Percentiles rank a stretch among this genome's conserved stretches.
Evolutionary conservation across 2,113 vertebrate species (phyloP).

Genomic region (Tamias sibiricus): DNA sequence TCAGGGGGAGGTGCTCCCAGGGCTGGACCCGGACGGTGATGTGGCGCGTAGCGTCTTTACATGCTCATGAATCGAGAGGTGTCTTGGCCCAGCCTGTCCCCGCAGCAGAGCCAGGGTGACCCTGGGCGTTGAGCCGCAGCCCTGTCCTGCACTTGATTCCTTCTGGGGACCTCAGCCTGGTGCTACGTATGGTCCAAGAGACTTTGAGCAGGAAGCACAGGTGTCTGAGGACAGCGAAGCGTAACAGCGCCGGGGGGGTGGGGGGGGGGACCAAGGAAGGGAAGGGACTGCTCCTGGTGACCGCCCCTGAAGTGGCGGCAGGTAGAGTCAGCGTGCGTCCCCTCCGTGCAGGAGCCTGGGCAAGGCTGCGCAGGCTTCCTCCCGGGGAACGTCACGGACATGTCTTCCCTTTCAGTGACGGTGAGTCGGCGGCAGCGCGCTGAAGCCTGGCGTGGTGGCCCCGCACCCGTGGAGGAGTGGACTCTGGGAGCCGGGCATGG

Average conservation of each 20-base stretch:
- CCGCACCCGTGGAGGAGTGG: too few relatives aligned
- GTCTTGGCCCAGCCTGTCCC: neutral
- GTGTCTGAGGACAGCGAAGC: neutral
- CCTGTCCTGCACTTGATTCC: neutral
- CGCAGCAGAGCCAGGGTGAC: neutral
- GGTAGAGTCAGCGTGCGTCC: too few relatives aligned
- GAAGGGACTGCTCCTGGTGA: too few relatives aligned
- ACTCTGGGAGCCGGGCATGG: too few relatives aligned
- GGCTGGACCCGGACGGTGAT: too few relatives aligned
- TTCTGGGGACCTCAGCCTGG: rapidly evolving
- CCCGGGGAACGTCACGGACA: neutral
- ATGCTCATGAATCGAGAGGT: neutral
- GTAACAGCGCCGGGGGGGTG: neutral
- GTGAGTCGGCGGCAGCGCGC: rapidly evolving
- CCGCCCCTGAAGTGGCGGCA: too few relatives aligned
- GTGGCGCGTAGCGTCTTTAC: too few relatives aligned
- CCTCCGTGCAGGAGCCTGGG: too few relatives aligned
- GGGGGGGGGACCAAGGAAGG: too few relatives aligned
- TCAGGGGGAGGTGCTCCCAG: rapidly evolving
- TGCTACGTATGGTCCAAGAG: neutral
- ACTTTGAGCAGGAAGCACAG: neutral
- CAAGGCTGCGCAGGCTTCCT: neutral
- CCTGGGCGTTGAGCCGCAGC: neutral
- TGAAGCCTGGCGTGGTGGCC: neutral
- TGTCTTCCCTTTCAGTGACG: rapidly evolving